Percentiles rank a stretch among this genome's conserved stretches.
phyloP scores from a whole-genome alignment of 2,113 vertebrate genomes.

The Barnardius zonarius region DNA sequence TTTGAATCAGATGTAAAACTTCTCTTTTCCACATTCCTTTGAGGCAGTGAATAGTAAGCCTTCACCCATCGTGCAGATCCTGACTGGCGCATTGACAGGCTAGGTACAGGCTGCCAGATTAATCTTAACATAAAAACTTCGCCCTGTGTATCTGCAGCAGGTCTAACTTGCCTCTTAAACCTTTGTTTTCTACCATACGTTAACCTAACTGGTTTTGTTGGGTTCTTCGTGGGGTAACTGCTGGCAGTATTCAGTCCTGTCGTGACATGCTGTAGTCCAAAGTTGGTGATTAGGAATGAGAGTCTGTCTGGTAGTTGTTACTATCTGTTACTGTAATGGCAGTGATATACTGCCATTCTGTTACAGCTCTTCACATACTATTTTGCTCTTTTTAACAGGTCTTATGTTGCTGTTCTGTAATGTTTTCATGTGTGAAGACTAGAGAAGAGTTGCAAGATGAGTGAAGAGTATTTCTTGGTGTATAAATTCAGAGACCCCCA shows the following conservation, averaged over 20 bases:
- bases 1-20: not conserved
- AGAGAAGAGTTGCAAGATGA: not conserved
- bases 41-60: not conserved
- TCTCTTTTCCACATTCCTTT: not conserved
- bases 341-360: not conserved
- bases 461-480: not conserved
- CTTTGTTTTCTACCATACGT: rapidly evolving
- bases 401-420: rapidly evolving
- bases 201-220: not conserved
- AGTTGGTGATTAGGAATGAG: not conserved
- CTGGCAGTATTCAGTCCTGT: not conserved
- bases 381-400: not conserved
- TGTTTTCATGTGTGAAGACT: not conserved
- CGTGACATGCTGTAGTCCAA: rapidly evolving
- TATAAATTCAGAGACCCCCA: not conserved
- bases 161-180: not conserved
- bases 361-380: rapidly evolving
- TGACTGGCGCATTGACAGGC: not conserved
- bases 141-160: not conserved
- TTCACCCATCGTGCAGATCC: rapidly evolving
- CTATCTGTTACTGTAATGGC: not conserved
- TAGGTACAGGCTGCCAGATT: not conserved
- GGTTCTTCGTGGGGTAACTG: not conserved
- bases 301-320: not conserved
- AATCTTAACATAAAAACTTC: not conserved